These are phyloP conservation scores for Psylliodes chrysocephalus DNA, from an alignment of 2,888 invertebrate species.

Conservation along the genomic window DNA sequence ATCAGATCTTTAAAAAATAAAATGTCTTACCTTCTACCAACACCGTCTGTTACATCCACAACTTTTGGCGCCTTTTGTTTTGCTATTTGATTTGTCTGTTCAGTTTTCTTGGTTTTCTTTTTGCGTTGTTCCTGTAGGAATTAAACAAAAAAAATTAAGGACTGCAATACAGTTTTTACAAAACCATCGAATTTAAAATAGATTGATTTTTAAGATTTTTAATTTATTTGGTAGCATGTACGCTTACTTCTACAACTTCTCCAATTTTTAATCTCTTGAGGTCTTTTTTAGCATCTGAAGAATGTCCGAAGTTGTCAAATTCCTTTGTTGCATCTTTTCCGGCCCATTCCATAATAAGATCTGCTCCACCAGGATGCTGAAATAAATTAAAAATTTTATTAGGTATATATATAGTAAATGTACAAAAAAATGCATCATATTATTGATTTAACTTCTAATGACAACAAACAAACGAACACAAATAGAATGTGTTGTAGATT, in stretches of 20 bases:
- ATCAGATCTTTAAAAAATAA: neutral
- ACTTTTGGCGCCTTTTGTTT: slow-evolving; percentile 3
- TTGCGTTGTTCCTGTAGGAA: slow-evolving; percentile 4
- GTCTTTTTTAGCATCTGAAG: slow-evolving; percentile 70
- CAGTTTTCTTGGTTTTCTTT: slow-evolving; percentile 1
- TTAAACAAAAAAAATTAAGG: neutral
- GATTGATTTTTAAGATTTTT: too few species aligned
- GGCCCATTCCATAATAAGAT: slow-evolving; percentile 71
- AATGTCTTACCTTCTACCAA: slow-evolving; percentile 1
- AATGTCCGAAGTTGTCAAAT: slow-evolving; percentile 76
- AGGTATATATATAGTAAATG: too few species aligned
- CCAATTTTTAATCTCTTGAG: slow-evolving; percentile 74
- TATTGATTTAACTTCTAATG: too few species aligned
- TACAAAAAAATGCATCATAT: too few species aligned
- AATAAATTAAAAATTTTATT: too few species aligned
- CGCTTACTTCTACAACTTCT: slow-evolving; percentile 66
- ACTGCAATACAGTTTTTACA: too few species aligned
- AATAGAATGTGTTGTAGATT: too few species aligned
- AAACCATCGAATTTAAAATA: too few species aligned
- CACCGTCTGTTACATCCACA: neutral
- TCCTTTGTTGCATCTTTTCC: slow-evolving; percentile 75
- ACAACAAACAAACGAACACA: too few species aligned
- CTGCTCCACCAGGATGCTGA: slow-evolving; percentile 78
- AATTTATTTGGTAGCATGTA: too few species aligned
- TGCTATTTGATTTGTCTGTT: neutral